phyloP scores from a whole-genome alignment of 2,888 invertebrate species.

The Monopis laevigella region DNA sequence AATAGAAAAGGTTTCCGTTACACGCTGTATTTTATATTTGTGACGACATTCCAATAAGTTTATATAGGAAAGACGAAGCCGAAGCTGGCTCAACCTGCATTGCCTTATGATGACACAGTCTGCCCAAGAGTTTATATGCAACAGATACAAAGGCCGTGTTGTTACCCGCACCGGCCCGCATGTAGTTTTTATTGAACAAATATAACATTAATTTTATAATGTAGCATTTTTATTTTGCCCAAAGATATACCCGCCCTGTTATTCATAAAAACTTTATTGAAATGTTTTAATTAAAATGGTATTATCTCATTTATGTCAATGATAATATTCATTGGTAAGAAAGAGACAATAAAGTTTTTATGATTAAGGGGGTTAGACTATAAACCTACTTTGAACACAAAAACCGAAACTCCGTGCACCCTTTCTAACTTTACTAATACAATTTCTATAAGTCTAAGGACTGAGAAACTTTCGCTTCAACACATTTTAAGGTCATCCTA shows the following conservation, averaged over 20 bases:
- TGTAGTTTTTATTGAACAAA: constrained; percentile 68
- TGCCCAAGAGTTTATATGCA: constrained; percentile 67
- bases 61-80: background rate
- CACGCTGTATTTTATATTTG: background rate
- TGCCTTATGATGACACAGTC: constrained; percentile 68
- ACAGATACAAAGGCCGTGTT: constrained; percentile 67
- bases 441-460: too few relatives aligned
- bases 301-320: too few relatives aligned
- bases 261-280: background rate
- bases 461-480: too few relatives aligned
- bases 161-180: constrained; percentile 67
- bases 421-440: too few relatives aligned
- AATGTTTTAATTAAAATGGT: too few relatives aligned
- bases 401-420: too few relatives aligned
- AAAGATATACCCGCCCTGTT: background rate
- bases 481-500: too few relatives aligned
- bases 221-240: constrained; percentile 50
- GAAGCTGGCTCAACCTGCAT: constrained; percentile 51
- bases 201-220: constrained; percentile 69
- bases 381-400: too few relatives aligned
- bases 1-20: too few relatives aligned
- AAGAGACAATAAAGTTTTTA: too few relatives aligned
- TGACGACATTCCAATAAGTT: constrained; percentile 9
- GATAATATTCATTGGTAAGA: too few relatives aligned
- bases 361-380: too few relatives aligned